Evolutionary conservation across 2,113 vertebrate genomes (phyloP), one percentile per base, ranked within the genome.

Genomic region (Dasypus novemcinctus): DNA sequence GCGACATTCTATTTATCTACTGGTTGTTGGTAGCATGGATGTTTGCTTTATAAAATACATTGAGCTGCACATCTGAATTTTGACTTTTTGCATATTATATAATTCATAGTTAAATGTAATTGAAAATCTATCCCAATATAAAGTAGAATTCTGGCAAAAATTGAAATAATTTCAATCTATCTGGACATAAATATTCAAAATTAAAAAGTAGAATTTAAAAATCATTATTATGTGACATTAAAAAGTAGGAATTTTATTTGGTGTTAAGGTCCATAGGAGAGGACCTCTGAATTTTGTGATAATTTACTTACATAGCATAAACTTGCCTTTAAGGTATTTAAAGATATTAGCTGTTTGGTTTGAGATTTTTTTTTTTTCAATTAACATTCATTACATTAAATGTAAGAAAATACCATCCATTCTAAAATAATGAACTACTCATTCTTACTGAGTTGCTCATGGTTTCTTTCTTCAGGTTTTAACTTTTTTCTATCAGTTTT

Each of bases 381-480:
- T 59, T 71, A 18, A 57, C 21, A 57, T 20, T 18, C 20, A 80
- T 83, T 49, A 27, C 4, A 90, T 81, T n/a, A 75, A 86, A 25
- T 93, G 74, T 68, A 75, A 75, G 31, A 43, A 75, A 31, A 31
- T 49, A n/a, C 76, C 46, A 69, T 90, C 18, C 13, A 75, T 78
- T 71, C 36, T 75, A 0, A n/a, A 46, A 7, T 68, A 81, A 29
- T 52, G 20, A 85, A 57, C 7, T 33, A 61, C 6, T 88, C 7
- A 59, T 87, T 4, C 85, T 31, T 81, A 90, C 46, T 92, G 20
- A 92, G 9, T 85, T 59, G 5, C 68, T 88, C 5, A 15, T 63
- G 5, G 1, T 87, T 85, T 94, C n/a, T 91, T 85, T 85, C 61
- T n/a, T 96, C 83, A 83, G 18, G n/a, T 74, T 97, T 69, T 85